These are phyloP conservation scores for Ophion obscuratus DNA, from an alignment of 2,888 invertebrate genomes.

Conservation along the genomic window DNA sequence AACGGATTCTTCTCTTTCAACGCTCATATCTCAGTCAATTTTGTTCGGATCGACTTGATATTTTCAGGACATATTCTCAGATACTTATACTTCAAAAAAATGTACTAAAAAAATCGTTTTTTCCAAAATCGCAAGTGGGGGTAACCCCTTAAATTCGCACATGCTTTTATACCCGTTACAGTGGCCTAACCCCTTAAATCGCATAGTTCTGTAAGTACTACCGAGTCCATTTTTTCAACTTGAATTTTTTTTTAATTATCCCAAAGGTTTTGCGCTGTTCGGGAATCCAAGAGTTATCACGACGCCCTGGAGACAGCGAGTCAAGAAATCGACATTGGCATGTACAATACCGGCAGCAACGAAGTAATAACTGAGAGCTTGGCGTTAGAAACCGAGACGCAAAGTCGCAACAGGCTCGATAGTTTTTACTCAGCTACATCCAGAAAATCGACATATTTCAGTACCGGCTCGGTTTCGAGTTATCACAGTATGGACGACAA, in stretches of 20 bases:
- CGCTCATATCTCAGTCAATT: too few species aligned
- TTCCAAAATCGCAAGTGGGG: too few species aligned
- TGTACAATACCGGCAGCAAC: constrained; percentile 74
- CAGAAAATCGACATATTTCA: constrained; percentile 91
- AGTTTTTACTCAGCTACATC: constrained; percentile 94
- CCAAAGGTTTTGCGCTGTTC: constrained; percentile 75
- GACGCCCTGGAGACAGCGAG: constrained; percentile 76
- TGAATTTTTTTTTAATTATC: not conserved
- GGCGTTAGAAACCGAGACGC: constrained; percentile 84
- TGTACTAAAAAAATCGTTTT: too few species aligned
- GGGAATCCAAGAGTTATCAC: constrained; percentile 80
- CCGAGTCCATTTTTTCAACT: too few species aligned
- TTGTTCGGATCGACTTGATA: too few species aligned
- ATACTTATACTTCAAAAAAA: too few species aligned
- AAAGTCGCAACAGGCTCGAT: constrained; percentile 88
- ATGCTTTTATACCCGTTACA: too few species aligned
- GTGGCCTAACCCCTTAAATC: too few species aligned
- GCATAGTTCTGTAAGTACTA: too few species aligned
- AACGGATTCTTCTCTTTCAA: too few species aligned
- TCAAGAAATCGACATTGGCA: constrained; percentile 70
- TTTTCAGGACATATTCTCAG: too few species aligned
- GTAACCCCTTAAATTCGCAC: too few species aligned
- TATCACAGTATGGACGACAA: constrained; percentile 90
- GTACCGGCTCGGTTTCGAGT: constrained; percentile 89
- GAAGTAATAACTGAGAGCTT: constrained; percentile 81